These are phyloP conservation scores for Dione vanillae DNA, from an alignment of 2,888 invertebrate genomes.

Conservation along the genomic window DNA sequence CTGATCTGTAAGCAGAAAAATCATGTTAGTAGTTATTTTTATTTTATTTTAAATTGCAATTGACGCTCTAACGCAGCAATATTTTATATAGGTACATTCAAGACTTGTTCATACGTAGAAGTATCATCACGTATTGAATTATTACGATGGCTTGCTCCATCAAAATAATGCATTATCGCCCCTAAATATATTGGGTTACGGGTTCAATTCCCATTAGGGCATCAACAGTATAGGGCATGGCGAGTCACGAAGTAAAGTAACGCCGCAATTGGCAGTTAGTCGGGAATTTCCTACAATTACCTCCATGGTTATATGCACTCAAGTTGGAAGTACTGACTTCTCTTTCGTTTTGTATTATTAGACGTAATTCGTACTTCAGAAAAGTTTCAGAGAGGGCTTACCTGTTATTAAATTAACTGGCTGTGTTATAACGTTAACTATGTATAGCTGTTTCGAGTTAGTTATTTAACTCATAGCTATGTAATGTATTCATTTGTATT, in stretches of 20 bases:
- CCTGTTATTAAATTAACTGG: neutral
- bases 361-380: conserved; percentile 6
- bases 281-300: conserved; percentile 43
- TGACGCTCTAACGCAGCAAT: neutral
- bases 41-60: neutral
- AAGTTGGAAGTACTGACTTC: conserved; percentile 21
- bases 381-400: neutral
- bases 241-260: conserved; percentile 40
- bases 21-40: too few relatives aligned
- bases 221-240: conserved; percentile 26
- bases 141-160: neutral
- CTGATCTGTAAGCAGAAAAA: too few relatives aligned
- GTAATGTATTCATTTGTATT: too few relatives aligned
- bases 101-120: neutral
- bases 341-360: conserved; percentile 25
- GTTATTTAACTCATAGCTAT: too few relatives aligned
- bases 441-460: too few relatives aligned
- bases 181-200: conserved; percentile 17
- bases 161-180: conserved; percentile 17
- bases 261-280: conserved; percentile 39
- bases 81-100: neutral
- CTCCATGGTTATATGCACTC: conserved; percentile 33
- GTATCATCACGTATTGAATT: conserved; percentile 19
- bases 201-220: conserved; percentile 28
- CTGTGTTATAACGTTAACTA: neutral